Base-by-base conservation (phyloP, 1,140 invertebrate genomes). In the Gyrodactylus bullatarudis region DNA sequence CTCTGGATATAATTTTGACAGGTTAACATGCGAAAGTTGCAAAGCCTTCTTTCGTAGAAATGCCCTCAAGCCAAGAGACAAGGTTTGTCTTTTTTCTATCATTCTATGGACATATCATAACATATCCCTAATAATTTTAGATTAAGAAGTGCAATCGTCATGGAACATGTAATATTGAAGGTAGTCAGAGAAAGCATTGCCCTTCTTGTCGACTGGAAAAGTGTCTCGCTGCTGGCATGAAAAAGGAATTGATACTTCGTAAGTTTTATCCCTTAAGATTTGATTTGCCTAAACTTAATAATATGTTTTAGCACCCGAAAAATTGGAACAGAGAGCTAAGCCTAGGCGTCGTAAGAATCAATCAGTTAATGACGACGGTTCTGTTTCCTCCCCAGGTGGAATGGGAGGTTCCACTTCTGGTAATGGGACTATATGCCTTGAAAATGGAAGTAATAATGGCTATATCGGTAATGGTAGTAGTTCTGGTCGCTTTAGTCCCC, bases 21-120 rank as follows among this genome's bases (percentile, higher is more conserved):
- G 91, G 1, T 87, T 95, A 26, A 92, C 91, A 0, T 97, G 92
- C 78, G 92, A 96, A 81, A 94, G 90, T 75, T 97, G 92, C 79
- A 97, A 97, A 79, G 92, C 92, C 0, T 97, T 97, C 81, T 97
- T 97, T 79, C 82, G 93, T 76, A 83, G 93, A 74, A 96, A 97
- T 83, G 93, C 93, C 1, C 82, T 91, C 20, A 88, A 90, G 23
- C 34, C 72, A 2, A 68, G 26, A 68, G 72, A 73, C 20, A 73
- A 73, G 24, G 70, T 71, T 2, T 24, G 8, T 25, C 24, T 71
- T 54, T 54, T n/a, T 16, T 54, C n/a, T n/a, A 54, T 54, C 8
- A 54, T 16, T 54, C 34, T n/a, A n/a, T n/a, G n/a, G n/a, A n/a
- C n/a, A n/a, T n/a, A n/a, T n/a, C n/a, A n/a, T n/a, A n/a, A n/a